These are phyloP conservation scores for Eupithecia tripunctaria DNA, from an alignment of 2,888 invertebrate genomes.

Conservation along the genomic window DNA sequence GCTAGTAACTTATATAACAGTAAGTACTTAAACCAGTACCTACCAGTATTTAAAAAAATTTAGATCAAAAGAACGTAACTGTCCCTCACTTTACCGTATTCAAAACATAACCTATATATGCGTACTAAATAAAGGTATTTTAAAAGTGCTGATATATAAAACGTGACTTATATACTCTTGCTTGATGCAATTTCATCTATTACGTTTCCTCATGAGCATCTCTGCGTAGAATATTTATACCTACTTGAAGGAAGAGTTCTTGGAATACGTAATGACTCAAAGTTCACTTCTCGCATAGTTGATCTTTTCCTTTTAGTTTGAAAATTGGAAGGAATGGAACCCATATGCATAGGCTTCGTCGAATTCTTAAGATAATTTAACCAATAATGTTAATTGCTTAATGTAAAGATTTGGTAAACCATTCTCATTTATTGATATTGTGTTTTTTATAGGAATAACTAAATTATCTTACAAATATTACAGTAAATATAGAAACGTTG, in stretches of 20 bases:
- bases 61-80: no score
- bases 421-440: not conserved
- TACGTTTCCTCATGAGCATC: not conserved
- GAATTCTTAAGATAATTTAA: not conserved
- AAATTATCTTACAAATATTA: not conserved
- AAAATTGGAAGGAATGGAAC: no score
- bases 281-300: not conserved
- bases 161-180: not conserved
- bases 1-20: no score
- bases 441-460: no score
- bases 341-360: not conserved
- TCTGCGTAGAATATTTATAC: not conserved
- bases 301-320: not conserved
- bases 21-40: no score
- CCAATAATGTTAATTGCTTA: not conserved
- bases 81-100: no score
- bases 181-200: not conserved
- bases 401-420: not conserved
- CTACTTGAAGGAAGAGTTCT: not conserved
- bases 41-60: no score
- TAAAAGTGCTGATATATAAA: not conserved
- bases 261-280: not conserved
- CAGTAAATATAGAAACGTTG: no score
- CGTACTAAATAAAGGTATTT: no score
- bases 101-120: no score